Percentiles rank a stretch among this genome's conserved stretches.
phyloP scores from a whole-genome alignment of 2,113 vertebrate genomes.

The Triplophysa rosa region DNA sequence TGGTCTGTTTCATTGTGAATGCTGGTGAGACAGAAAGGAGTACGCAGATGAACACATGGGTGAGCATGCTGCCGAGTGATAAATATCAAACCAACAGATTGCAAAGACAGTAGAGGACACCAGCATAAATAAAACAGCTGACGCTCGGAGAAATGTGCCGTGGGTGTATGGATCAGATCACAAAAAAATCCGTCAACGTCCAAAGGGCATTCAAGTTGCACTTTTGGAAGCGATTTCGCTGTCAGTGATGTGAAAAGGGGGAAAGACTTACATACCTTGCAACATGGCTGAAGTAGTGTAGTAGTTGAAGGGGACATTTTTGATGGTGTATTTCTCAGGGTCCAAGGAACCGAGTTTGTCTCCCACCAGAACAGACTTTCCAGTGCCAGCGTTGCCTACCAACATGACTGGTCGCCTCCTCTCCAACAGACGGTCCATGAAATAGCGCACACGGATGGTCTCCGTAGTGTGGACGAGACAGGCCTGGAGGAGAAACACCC shows the following conservation, averaged over 20 bases:
- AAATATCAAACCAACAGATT: constrained; percentile 44
- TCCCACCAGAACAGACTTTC: constrained; percentile 88
- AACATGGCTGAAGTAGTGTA: constrained; percentile 95
- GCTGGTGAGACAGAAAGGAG: constrained; percentile 3
- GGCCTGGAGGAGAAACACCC: constrained; percentile 70
- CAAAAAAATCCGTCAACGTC: constrained; percentile 17
- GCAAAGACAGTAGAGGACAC: constrained; percentile 28
- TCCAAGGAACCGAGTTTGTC: constrained; percentile 82
- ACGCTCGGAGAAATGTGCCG: constrained; percentile 14
- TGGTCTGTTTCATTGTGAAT: neutral
- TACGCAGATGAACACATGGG: constrained; percentile 2
- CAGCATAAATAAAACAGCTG: constrained; percentile 22
- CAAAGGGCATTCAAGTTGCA: constrained; percentile 3
- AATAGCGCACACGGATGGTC: constrained; percentile 85
- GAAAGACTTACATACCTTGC: constrained; percentile 78
- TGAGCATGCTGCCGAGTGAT: constrained; percentile 21
- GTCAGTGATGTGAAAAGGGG: neutral
- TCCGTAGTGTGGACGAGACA: constrained; percentile 89
- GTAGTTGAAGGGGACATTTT: constrained; percentile 91
- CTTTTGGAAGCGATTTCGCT: neutral
- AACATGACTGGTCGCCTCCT: constrained; percentile 82
- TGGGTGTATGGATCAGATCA: neutral
- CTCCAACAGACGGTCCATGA: constrained; percentile 83
- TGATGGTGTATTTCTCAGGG: constrained; percentile 78
- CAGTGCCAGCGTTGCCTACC: constrained; percentile 85